Evolutionary conservation across 2,797 vertebrate species (phyloP).

Genomic region (Sylvilagus floridanus): DNA sequence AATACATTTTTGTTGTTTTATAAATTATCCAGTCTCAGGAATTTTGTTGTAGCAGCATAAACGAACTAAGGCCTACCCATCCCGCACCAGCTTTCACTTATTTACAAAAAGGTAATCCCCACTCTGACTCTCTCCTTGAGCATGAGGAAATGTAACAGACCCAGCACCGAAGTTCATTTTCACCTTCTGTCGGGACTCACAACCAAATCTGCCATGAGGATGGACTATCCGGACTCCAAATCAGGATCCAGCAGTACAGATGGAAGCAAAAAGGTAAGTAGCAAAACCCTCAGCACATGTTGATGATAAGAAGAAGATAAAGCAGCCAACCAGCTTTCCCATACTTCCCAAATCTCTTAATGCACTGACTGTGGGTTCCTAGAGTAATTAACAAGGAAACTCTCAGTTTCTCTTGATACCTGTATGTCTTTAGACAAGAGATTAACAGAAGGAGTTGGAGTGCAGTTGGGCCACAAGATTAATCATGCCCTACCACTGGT

Average conservation of each 20-base stretch:
- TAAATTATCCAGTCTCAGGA: neutral
- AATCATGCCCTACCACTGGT: conserved; percentile 70
- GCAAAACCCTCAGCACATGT: neutral
- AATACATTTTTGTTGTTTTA: neutral
- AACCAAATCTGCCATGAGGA: conserved; percentile 42
- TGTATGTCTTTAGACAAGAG: conserved; percentile 25
- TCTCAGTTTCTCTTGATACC: conserved; percentile 51
- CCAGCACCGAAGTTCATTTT: neutral
- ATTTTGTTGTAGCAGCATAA: conserved; percentile 15
- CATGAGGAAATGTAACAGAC: conserved; percentile 6
- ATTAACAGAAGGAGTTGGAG: conserved; percentile 65
- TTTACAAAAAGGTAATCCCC: conserved; percentile 22
- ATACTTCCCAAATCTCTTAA: conserved; percentile 21
- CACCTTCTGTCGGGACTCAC: conserved; percentile 9
- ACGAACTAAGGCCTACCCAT: neutral
- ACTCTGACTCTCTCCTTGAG: neutral
- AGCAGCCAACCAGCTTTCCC: neutral
- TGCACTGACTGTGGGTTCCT: neutral
- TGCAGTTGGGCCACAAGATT: conserved; percentile 72
- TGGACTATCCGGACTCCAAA: neutral
- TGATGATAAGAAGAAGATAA: neutral
- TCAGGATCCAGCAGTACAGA: neutral
- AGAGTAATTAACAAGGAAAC: conserved; percentile 29
- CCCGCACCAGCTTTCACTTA: conserved; percentile 13
- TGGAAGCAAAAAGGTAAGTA: neutral